phyloP scores from a whole-genome alignment of 2,888 invertebrate genomes.

The Monoplex corrugatus region DNA sequence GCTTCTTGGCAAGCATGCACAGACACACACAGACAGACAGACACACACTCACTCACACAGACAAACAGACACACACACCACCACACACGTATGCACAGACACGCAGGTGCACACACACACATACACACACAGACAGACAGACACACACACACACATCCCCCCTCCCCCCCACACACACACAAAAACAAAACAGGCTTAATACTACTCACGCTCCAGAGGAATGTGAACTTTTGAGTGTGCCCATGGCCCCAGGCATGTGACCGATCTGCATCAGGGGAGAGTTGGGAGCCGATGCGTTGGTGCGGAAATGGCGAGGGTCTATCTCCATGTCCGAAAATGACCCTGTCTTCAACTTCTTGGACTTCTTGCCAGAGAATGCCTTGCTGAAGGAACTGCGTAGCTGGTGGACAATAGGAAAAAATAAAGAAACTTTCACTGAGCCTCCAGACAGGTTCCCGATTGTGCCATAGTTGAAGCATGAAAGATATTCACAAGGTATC shows the following conservation, averaged over 20 bases:
- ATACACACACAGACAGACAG: not conserved
- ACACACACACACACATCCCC: not conserved
- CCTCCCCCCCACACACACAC: no score
- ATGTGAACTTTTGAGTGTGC: conserved; percentile 81
- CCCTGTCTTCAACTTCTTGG: conserved; percentile 78
- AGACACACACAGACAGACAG: no score
- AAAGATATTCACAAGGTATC: no score
- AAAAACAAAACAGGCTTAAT: not conserved
- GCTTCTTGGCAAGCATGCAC: no score
- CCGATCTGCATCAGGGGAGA: conserved; percentile 83
- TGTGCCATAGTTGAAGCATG: no score
- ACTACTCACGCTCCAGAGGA: conserved; percentile 83
- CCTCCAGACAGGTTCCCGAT: no score
- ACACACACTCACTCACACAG: no score
- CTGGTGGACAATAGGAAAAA: conserved; percentile 79
- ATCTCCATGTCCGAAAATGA: conserved; percentile 84
- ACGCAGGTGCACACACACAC: not conserved
- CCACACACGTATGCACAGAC: no score
- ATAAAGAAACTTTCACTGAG: no score
- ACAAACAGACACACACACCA: no score
- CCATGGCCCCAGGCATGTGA: conserved; percentile 68
- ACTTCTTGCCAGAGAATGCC: conserved; percentile 90
- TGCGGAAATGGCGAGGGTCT: conserved; percentile 79
- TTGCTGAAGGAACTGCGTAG: conserved; percentile 97
- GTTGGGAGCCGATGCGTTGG: conserved; percentile 84